Evolutionary conservation across 2,113 vertebrate genomes (phyloP), one percentile per base, ranked within the genome.

Genomic region (Malurus melanocephalus): DNA sequence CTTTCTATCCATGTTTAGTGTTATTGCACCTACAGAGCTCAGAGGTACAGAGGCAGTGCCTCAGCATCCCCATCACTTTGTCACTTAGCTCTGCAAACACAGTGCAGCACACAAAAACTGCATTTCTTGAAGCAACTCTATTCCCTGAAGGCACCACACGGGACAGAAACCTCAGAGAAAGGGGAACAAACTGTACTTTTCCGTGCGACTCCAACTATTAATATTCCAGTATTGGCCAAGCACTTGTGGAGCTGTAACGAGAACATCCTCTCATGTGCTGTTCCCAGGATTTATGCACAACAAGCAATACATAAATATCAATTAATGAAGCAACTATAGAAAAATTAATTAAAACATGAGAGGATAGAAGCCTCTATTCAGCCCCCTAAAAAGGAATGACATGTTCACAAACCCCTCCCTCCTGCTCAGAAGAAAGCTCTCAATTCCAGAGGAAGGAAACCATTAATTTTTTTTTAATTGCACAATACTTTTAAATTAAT

Each of bases 271-370:
- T 90, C 43, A 90, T n/a, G 62, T 7, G 30, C 88, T 43, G 72
- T 87, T 96, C 92, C 79, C 84, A 90, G 94, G 90, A 96, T 96
- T 96, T 95, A 95, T 93, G 93, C 93, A 90, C 87, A 92, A 92
- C 87, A 90, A 93, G 94, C 90, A 93, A 94, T 90, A 89, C 93
- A 94, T 96, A 96, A 96, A 96, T 95, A 96, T 92, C 92, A 96
- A 95, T 96, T 96, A 96, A 96, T 94, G 93, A 95, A 96, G 91
- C 73, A 87, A 93, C 86, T 92, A 92, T 88, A 76, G 84, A 92
- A 92, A 95, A 95, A 94, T 89, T 94, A 96, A 96, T 96, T 95
- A 93, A 95, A 96, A 89, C 93, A 86, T 89, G 69, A 96, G 86
- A 93, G 76, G 76, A 88, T 83, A 85, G 91, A 92, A 90, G 66